Evolutionary conservation across 2,113 vertebrate species (phyloP).

Genomic region (Okapia johnstoni): DNA sequence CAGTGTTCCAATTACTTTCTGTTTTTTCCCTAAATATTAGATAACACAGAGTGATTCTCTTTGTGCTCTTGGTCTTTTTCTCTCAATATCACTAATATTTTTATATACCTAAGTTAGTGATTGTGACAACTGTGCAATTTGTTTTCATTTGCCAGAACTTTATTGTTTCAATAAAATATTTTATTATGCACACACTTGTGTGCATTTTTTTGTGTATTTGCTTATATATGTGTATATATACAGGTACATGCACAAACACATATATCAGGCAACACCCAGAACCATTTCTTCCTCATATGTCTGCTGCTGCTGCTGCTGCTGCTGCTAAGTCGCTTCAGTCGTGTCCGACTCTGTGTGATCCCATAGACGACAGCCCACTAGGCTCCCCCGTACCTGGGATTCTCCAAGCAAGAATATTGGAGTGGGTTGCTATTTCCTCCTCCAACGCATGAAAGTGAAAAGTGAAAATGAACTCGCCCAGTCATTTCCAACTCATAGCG

Average conservation of each 20-base stretch:
- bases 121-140: background rate
- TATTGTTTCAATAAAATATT: background rate
- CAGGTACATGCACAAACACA: background rate
- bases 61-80: background rate
- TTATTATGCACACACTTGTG: background rate
- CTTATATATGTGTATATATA: background rate
- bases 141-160: background rate
- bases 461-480: no score
- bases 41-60: background rate
- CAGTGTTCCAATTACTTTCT: background rate
- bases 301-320: background rate
- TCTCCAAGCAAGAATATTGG: no score
- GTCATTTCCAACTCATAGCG: no score
- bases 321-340: no score
- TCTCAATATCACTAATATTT: background rate
- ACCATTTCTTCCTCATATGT: background rate
- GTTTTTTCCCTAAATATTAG: background rate
- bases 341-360: no score
- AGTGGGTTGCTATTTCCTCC: no score
- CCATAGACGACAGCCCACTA: no score
- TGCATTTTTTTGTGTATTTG: accelerated
- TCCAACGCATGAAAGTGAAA: no score
- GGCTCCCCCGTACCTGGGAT: no score
- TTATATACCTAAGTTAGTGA: background rate
- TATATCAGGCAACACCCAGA: background rate